Evolutionary conservation across 2,113 vertebrate genomes (phyloP).

Genomic region (Formicarius rufipectus): DNA sequence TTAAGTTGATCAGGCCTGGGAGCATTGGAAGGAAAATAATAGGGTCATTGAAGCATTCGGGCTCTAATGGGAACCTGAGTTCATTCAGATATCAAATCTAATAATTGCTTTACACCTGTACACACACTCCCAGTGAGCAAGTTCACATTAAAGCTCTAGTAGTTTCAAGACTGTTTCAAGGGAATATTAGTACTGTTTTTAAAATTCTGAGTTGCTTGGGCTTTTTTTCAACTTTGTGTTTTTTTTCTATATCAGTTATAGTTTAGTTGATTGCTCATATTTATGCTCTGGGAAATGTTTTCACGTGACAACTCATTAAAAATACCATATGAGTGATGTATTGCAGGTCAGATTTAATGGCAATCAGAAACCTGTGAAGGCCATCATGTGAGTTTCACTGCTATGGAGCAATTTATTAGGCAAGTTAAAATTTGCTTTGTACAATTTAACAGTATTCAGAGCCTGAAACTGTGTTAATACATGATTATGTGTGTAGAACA

Average conservation of each 20-base stretch:
- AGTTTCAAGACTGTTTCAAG: conserved; percentile 15
- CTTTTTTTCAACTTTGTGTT: neutral
- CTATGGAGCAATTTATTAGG: neutral
- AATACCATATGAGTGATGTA: neutral
- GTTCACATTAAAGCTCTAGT: conserved; percentile 63
- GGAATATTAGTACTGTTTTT: conserved; percentile 16
- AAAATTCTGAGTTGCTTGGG: neutral
- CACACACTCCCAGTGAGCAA: conserved; percentile 60
- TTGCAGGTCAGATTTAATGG: neutral
- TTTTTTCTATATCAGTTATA: neutral
- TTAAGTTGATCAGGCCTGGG: conserved; percentile 78
- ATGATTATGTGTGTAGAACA: neutral
- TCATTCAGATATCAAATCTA: conserved; percentile 78
- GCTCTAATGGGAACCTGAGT: conserved; percentile 75
- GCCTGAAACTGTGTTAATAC: neutral
- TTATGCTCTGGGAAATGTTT: neutral
- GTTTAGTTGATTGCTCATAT: neutral
- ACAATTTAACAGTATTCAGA: neutral
- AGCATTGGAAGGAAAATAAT: conserved; percentile 73
- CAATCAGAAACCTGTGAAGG: neutral
- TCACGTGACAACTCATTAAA: neutral
- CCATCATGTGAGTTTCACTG: neutral
- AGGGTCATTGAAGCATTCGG: conserved; percentile 73
- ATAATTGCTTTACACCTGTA: conserved; percentile 80
- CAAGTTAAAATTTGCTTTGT: neutral